These are phyloP conservation scores for Podarcis muralis DNA, from an alignment of 2,113 vertebrate genomes.

Conservation along the genomic window DNA sequence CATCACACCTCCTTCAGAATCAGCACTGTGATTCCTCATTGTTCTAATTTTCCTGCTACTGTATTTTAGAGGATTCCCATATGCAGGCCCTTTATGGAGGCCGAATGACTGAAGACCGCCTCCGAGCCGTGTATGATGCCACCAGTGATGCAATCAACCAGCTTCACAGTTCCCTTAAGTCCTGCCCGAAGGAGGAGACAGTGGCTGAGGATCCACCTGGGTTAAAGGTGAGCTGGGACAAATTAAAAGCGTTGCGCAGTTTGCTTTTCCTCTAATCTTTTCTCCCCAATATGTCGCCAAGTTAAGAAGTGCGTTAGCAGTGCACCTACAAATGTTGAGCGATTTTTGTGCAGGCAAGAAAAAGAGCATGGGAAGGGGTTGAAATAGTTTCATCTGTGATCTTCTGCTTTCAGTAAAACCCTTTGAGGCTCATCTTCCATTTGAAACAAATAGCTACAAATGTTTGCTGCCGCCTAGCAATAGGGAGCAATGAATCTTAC, in stretches of 20 bases:
- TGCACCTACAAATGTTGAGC: neutral
- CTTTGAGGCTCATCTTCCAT: neutral
- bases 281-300: neutral
- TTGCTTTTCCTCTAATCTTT: neutral
- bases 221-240: conserved; percentile 77
- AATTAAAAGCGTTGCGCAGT: neutral
- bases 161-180: conserved; percentile 88
- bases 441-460: neutral
- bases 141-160: conserved; percentile 86
- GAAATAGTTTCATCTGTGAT: neutral
- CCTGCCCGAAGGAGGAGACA: conserved; percentile 78
- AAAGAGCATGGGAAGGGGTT: neutral
- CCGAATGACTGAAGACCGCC: conserved; percentile 73
- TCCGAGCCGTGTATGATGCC: conserved; percentile 78
- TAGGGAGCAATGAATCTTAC: neutral
- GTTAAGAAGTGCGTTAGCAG: neutral
- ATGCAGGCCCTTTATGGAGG: conserved; percentile 77
- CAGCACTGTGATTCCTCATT: neutral
- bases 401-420: neutral
- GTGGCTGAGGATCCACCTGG: conserved; percentile 83
- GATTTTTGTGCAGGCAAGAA: neutral
- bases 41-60: neutral
- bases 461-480: neutral
- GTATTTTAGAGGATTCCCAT: conserved; percentile 57
- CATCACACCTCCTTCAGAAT: neutral